Conservation (phyloP, 1,140 invertebrate species). For the Melanaphis sacchari region DNA sequence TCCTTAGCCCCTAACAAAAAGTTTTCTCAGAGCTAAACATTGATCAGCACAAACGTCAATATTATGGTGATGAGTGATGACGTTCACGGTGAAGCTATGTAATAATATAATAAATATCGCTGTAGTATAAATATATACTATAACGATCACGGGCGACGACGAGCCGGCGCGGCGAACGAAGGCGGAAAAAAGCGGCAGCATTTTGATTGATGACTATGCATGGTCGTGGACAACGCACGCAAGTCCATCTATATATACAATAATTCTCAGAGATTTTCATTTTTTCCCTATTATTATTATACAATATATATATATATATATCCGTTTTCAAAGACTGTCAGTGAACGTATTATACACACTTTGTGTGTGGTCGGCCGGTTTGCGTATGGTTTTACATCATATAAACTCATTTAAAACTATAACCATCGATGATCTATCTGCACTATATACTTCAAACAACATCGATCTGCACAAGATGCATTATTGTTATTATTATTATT, state of each 20-base stretch:
- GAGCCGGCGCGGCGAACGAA: too few species aligned
- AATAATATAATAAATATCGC: not conserved
- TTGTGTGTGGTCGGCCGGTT: not conserved
- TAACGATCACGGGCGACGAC: not conserved
- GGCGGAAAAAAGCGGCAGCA: not conserved
- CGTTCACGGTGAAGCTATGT: not conserved
- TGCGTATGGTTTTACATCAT: not conserved
- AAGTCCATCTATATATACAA: not conserved
- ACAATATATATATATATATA: too few species aligned
- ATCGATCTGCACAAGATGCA: not conserved
- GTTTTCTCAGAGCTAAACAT: not conserved
- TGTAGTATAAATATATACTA: not conserved
- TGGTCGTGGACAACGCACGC: not conserved
- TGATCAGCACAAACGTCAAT: not conserved
- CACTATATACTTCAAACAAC: not conserved
- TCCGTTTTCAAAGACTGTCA: not conserved
- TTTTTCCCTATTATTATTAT: not conserved
- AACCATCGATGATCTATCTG: not conserved
- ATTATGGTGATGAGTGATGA: not conserved
- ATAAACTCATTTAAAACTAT: not conserved
- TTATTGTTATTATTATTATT: not conserved
- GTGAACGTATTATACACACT: not conserved
- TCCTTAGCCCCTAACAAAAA: not conserved
- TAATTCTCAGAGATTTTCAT: not conserved
- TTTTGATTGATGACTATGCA: slow-evolving; percentile 27